A percentile compares a stretch with the other conserved stretches of the same genome.
These are phyloP conservation scores for Cyrtonyx montezumae DNA, from an alignment of 2,113 vertebrate genomes.

Conservation along the genomic window DNA sequence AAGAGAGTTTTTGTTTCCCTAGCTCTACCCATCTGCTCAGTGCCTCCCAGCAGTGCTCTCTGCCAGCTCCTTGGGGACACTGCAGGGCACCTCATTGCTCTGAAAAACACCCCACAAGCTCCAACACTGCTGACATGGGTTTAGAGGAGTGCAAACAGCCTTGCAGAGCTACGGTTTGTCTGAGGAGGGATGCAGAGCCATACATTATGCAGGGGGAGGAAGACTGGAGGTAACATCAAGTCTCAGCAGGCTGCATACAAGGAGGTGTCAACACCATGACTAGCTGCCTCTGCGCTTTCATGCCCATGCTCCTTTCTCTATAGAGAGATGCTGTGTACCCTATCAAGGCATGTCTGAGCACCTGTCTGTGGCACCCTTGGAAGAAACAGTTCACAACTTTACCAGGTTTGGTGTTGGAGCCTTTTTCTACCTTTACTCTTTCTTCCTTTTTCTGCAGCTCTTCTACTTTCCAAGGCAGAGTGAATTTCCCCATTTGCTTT, in stretches of 20 bases:
- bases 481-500: neutral
- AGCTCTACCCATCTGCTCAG: neutral
- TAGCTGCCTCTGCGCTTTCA: neutral
- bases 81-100: neutral
- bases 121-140: neutral
- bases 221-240: neutral
- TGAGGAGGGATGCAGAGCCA: neutral
- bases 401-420: neutral
- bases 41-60: accelerated
- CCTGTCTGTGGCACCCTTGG: neutral
- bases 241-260: neutral
- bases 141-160: neutral
- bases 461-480: neutral
- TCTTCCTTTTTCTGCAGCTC: neutral
- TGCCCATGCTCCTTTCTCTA: neutral
- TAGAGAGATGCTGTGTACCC: accelerated
- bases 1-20: neutral
- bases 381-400: neutral
- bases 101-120: neutral
- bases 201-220: neutral
- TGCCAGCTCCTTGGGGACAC: neutral
- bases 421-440: neutral
- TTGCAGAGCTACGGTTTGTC: neutral
- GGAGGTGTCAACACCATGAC: accelerated
- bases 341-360: neutral